Percentiles rank a stretch among this genome's conserved stretches.
Evolutionary conservation across 2,797 vertebrate species (phyloP).

Genomic region (Anabacerthia variegaticeps): DNA sequence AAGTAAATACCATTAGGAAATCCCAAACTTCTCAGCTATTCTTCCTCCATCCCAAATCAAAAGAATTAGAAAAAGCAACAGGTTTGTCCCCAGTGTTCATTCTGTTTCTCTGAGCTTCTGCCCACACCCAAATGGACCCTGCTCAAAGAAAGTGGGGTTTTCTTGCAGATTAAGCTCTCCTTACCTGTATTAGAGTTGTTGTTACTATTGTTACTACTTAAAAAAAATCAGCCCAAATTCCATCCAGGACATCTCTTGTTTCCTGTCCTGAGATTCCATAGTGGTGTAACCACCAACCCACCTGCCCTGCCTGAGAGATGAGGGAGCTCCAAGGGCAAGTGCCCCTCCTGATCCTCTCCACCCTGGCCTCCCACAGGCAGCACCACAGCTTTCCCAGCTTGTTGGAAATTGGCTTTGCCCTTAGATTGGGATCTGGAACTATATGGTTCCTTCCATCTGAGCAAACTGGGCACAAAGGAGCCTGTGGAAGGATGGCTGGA

Average conservation of each 20-base stretch:
- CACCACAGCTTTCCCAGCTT: neutral
- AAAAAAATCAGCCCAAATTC: neutral
- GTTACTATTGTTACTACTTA: neutral
- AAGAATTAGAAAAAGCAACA: neutral
- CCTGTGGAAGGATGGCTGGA: neutral
- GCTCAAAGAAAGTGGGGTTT: neutral
- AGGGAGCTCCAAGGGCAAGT: neutral
- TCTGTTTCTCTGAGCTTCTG: neutral
- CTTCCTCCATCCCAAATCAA: neutral
- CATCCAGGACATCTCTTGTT: neutral
- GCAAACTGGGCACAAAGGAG: neutral
- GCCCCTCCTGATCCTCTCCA: neutral
- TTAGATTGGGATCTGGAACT: neutral
- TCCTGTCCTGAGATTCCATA: neutral
- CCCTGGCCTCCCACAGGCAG: neutral
- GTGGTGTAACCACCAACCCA: neutral
- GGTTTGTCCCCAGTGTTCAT: neutral
- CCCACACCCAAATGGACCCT: neutral
- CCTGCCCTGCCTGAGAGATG: neutral
- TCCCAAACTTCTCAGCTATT: neutral
- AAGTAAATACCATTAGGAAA: neutral
- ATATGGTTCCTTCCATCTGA: neutral
- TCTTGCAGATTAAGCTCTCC: neutral
- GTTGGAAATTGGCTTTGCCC: neutral
- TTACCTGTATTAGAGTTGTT: too few relatives aligned